A percentile compares a stretch with the other conserved stretches of the same genome.
Conservation (phyloP, 1,140 invertebrate genomes). For the Lamellibrachia luymesi region DNA sequence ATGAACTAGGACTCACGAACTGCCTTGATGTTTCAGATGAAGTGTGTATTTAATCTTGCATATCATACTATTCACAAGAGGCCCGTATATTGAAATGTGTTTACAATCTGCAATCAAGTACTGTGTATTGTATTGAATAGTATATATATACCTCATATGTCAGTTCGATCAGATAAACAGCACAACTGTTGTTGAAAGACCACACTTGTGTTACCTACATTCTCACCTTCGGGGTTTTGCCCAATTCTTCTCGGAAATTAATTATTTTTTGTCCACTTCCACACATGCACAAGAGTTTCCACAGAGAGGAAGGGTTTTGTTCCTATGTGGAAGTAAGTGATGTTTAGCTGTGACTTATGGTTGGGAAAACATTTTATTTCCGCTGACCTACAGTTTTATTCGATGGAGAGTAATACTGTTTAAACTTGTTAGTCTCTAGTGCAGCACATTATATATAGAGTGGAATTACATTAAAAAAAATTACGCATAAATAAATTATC, state of each 20-base stretch:
- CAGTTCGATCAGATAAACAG: too few species aligned
- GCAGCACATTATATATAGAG: background rate
- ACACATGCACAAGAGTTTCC: too few species aligned
- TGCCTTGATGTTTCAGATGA: too few species aligned
- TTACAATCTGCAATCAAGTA: too few species aligned
- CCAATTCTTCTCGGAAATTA: background rate
- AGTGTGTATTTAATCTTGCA: too few species aligned
- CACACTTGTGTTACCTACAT: background rate
- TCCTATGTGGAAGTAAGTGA: background rate
- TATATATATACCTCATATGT: too few species aligned
- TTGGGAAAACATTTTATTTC: background rate
- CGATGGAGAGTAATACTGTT: background rate
- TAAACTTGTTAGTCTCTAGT: background rate
- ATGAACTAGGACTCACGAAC: too few species aligned
- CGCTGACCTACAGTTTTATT: background rate
- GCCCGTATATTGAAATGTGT: too few species aligned
- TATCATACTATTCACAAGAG: too few species aligned
- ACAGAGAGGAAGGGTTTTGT: too few species aligned
- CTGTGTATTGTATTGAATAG: too few species aligned
- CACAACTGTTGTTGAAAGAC: background rate
- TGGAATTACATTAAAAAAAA: background rate
- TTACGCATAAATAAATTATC: background rate
- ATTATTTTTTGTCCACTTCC: background rate
- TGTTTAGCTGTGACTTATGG: background rate
- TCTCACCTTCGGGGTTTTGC: background rate